Evolutionary conservation across 1,140 invertebrate species (phyloP).

Genomic region (Lordiphosa collinella): DNA sequence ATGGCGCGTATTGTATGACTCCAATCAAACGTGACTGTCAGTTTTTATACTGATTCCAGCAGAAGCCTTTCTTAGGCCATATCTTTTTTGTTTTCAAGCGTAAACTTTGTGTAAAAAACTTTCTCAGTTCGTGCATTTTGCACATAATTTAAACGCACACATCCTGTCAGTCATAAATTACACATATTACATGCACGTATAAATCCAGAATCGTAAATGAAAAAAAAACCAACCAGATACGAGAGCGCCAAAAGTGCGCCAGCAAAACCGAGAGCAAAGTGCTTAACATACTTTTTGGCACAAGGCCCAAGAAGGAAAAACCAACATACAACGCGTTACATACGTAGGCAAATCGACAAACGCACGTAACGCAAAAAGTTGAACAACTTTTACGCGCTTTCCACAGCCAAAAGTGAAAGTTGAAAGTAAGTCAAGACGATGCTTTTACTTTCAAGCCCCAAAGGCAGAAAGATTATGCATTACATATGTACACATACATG

Average conservation of each 20-base stretch:
- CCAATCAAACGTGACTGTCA: conserved; percentile 46
- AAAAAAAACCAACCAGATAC: conserved; percentile 28
- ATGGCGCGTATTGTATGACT: background rate
- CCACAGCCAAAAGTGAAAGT: conserved; percentile 48
- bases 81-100: background rate
- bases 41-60: conserved; percentile 34
- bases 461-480: background rate
- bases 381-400: conserved; percentile 34
- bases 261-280: conserved; percentile 57
- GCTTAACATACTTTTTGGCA: conserved; percentile 73
- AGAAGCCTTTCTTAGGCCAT: conserved; percentile 40
- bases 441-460: conserved; percentile 43
- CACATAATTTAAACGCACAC: conserved; percentile 72
- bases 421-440: conserved; percentile 66
- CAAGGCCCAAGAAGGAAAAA: conserved; percentile 25
- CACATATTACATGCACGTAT: conserved; percentile 76
- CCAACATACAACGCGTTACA: conserved; percentile 17
- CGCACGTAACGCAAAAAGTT: conserved; percentile 66
- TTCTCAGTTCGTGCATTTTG: conserved; percentile 57
- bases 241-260: conserved; percentile 46
- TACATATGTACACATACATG: too few species aligned
- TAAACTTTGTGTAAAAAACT: conserved; percentile 29
- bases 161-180: conserved; percentile 74
- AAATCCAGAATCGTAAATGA: conserved; percentile 66
- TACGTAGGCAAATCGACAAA: conserved; percentile 51